A percentile compares a stretch with the other conserved stretches of the same genome.
Evolutionary conservation across 2,888 invertebrate species (phyloP).

Genomic region (Campopleginae sp.): DNA sequence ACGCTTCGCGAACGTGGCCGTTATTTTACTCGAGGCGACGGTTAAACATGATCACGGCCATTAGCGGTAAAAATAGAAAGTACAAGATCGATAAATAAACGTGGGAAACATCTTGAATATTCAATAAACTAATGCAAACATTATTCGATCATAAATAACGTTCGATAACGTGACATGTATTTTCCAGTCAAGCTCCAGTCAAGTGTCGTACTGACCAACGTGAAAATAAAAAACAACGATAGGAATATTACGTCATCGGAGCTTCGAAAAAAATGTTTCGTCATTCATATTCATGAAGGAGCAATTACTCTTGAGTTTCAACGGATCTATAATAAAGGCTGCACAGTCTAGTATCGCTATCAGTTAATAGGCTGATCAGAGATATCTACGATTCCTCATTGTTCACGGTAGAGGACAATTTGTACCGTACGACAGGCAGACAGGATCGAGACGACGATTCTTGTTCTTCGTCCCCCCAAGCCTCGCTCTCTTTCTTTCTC

Average conservation of each 20-base stretch:
- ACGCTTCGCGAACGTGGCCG: not conserved
- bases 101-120: not conserved
- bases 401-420: constrained; percentile 72
- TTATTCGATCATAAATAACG: not conserved
- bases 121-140: not conserved
- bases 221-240: not conserved
- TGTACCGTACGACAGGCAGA: constrained; percentile 73
- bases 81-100: not conserved
- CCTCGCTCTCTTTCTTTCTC: constrained; percentile 14
- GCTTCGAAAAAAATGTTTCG: not conserved
- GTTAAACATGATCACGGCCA: not conserved
- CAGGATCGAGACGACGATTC: constrained; percentile 54
- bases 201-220: not conserved
- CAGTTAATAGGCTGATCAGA: constrained; percentile 54
- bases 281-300: constrained; percentile 28
- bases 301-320: constrained; percentile 10
- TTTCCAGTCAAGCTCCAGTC: not conserved
- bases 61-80: not conserved
- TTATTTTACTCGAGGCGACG: not conserved
- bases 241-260: not conserved
- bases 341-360: constrained; percentile 19
- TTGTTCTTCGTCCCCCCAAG: constrained; percentile 4
- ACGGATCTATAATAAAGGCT: constrained; percentile 42
- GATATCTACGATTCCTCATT: constrained; percentile 58
- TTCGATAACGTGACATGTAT: not conserved